Percentiles rank a stretch among this genome's conserved stretches.
These are phyloP conservation scores for Drosophila novamexicana DNA, from an alignment of 1,140 invertebrate genomes.

Conservation along the genomic window DNA sequence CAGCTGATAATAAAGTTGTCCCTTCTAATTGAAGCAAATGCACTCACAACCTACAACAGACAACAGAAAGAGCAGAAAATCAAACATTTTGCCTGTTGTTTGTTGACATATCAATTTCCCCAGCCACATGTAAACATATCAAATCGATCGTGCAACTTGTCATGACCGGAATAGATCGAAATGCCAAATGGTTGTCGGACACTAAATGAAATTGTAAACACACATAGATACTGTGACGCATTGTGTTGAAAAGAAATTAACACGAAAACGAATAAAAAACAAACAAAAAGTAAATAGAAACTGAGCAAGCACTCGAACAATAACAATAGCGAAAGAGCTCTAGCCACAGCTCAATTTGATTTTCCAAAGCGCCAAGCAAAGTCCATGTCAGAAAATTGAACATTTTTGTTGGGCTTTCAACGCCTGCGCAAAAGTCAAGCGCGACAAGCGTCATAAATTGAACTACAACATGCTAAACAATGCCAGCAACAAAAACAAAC, in stretches of 20 bases:
- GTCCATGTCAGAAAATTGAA: slow-evolving; percentile 44
- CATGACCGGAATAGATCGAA: slow-evolving; percentile 71
- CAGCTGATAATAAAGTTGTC: slow-evolving; percentile 37
- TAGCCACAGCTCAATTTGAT: slow-evolving; percentile 64
- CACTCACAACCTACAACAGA: slow-evolving; percentile 21
- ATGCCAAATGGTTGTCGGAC: slow-evolving; percentile 59
- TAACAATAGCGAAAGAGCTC: slow-evolving; percentile 36
- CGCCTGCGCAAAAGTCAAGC: slow-evolving; percentile 80
- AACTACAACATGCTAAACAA: slow-evolving; percentile 80
- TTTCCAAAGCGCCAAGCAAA: slow-evolving; percentile 47
- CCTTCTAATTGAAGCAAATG: slow-evolving; percentile 29
- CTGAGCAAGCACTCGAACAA: slow-evolving; percentile 23
- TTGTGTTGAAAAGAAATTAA: slow-evolving; percentile 76
- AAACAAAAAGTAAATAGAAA: slow-evolving; percentile 24
- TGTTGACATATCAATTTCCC: slow-evolving; percentile 79
- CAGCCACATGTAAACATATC: slow-evolving; percentile 64
- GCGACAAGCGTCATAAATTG: slow-evolving; percentile 77
- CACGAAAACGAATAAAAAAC: slow-evolving; percentile 72
- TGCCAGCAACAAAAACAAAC: slow-evolving; percentile 52
- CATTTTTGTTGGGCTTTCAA: slow-evolving; percentile 69
- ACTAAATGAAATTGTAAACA: slow-evolving; percentile 82
- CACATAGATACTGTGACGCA: slow-evolving; percentile 61
- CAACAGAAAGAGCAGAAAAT: slow-evolving; percentile 7
- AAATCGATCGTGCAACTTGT: slow-evolving; percentile 79
- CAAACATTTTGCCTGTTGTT: slow-evolving; percentile 21